Conservation (phyloP, 2,888 invertebrate genomes). For the Mythimna ferrago region DNA sequence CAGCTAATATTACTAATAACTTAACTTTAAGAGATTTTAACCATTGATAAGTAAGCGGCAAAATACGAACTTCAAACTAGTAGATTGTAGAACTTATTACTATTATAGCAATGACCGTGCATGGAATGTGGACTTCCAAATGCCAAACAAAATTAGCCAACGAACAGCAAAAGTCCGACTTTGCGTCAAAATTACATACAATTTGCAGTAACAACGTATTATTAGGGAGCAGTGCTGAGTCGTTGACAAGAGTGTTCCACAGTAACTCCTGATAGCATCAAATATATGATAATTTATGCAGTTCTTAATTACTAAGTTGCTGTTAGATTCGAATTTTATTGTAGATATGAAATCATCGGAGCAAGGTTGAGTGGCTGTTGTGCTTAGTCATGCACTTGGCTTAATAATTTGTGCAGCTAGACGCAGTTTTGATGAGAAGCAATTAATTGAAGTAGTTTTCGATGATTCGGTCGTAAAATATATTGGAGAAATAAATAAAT, state of each 20-base stretch:
- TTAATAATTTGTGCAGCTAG: slow-evolving; percentile 44
- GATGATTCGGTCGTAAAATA: slow-evolving; percentile 8
- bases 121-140: slow-evolving; percentile 48
- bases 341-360: slow-evolving; percentile 57
- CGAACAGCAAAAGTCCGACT: slow-evolving; percentile 36
- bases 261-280: slow-evolving; percentile 70
- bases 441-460: slow-evolving; percentile 32
- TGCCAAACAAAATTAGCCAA: slow-evolving; percentile 46
- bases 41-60: not conserved
- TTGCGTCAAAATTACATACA: slow-evolving; percentile 57
- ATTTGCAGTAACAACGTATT: slow-evolving; percentile 59
- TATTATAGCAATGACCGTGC: slow-evolving; percentile 23
- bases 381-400: slow-evolving; percentile 48
- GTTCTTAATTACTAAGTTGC: slow-evolving; percentile 71
- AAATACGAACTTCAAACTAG: slow-evolving; percentile 16
- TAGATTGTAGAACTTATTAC: slow-evolving; percentile 23
- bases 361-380: slow-evolving; percentile 33
- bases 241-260: slow-evolving; percentile 68
- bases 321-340: slow-evolving; percentile 56
- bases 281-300: slow-evolving; percentile 74
- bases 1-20: slow-evolving; percentile 34
- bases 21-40: slow-evolving; percentile 17
- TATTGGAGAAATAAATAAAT: slow-evolving; percentile 5
- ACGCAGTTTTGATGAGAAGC: slow-evolving; percentile 25
- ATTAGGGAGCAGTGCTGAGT: slow-evolving; percentile 63